Evolutionary conservation across 2,888 invertebrate species (phyloP).

Genomic region (Diaperis boleti): DNA sequence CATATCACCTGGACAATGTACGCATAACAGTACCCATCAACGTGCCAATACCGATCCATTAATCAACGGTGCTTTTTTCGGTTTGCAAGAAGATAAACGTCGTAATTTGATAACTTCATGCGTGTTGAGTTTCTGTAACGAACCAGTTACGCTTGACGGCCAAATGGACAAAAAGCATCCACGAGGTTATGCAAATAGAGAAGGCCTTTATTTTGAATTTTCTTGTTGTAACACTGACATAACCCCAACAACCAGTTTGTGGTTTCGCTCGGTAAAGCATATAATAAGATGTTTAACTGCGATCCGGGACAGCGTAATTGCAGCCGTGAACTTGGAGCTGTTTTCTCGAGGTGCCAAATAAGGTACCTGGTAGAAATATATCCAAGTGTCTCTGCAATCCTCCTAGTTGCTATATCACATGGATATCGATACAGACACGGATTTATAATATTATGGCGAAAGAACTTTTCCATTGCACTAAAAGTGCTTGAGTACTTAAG

Average conservation of each 20-base stretch:
- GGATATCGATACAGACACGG: too few species aligned
- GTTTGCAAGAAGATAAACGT: slow-evolving; percentile 9
- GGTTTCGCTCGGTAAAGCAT: slow-evolving; percentile 14
- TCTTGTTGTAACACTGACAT: slow-evolving; percentile 31
- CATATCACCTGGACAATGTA: background rate
- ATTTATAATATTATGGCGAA: too few species aligned
- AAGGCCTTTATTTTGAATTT: slow-evolving; percentile 21
- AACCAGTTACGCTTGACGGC: slow-evolving; percentile 26
- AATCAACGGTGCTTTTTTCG: slow-evolving; percentile 1
- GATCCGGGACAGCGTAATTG: slow-evolving; percentile 8
- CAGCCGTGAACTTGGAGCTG: slow-evolving; percentile 26
- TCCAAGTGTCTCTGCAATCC: too few species aligned
- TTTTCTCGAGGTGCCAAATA: slow-evolving; percentile 12
- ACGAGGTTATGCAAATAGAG: slow-evolving; percentile 25
- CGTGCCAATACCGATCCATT: slow-evolving; percentile 2
- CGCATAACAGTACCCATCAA: slow-evolving; percentile 2
- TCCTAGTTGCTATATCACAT: too few species aligned
- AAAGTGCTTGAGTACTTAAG: too few species aligned
- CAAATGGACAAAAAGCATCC: slow-evolving; percentile 4
- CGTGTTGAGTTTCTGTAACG: slow-evolving; percentile 32
- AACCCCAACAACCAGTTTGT: slow-evolving; percentile 20
- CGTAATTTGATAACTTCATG: slow-evolving; percentile 24
- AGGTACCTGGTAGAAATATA: too few species aligned
- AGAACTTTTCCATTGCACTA: too few species aligned
- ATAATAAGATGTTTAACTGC: slow-evolving; percentile 19